Evolutionary conservation across 2,113 vertebrate species (phyloP), one percentile per base, ranked within the genome.

Genomic region (Atractosteus spatula): DNA sequence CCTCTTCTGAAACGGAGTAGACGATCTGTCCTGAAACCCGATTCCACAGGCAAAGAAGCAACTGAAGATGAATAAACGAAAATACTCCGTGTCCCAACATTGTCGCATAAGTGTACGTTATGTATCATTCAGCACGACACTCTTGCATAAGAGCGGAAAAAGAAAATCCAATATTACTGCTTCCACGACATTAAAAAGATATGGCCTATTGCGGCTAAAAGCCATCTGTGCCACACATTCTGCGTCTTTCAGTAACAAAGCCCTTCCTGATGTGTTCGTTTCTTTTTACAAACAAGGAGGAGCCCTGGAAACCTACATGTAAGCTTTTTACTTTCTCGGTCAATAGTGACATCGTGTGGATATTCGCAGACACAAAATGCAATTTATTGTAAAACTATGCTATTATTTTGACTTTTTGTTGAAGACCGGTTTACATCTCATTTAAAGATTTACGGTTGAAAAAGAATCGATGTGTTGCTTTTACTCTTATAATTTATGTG

Each of bases 1-100:
- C 81, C 63, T 90, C 88, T 74, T 89, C 88, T 4, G 81, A 80
- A 62, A 89, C 65, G n/a, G 78, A 77, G 56, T 79, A 79, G 43
- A 59, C 70, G 69, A 64, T 70, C 54, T 76, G 77, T 47, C 74
- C 77, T 8, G 43, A 68, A 57, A 56, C 65, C 14, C 44, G 3
- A 45, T 71, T 47, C 72, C 51, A 68, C 2, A 71, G 2, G 61
- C 44, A n/a, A 55, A 64, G 17, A 6, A 42, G 42, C 13, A 71
- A 41, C 1, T 54, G 61, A 64, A 54, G 54, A 29, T 7, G 3
- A 3, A 14, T 63, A 44, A 44, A 64, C 17, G 13, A 13, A 63
- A 41, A 11, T 43, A 8, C 51, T 71, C 7, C 14, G 7, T 41
- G 43, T 16, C 17, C 29, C 63, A 44, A 64, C 70, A 71, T 71